Percentiles rank a stretch among this genome's conserved stretches.
These are phyloP conservation scores for Geopemphigus sp. DNA, from an alignment of 1,140 invertebrate species.

Conservation along the genomic window DNA sequence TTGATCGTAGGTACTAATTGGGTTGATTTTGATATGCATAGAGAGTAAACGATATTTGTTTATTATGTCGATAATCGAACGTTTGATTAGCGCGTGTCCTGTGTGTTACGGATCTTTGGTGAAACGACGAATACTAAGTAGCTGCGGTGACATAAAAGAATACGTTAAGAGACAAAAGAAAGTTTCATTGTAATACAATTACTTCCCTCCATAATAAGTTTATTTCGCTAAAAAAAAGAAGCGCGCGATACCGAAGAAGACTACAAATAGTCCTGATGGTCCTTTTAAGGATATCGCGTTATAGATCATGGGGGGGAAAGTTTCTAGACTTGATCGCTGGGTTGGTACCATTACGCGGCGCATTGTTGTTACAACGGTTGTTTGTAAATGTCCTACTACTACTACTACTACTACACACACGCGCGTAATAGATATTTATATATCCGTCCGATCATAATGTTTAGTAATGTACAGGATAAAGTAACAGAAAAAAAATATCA, in stretches of 20 bases:
- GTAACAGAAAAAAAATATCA: conserved; percentile 17
- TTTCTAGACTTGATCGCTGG: conserved; percentile 1
- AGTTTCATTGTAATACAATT: conserved; percentile 2
- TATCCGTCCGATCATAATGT: not conserved
- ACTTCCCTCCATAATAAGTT: not conserved
- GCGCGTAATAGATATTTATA: not conserved
- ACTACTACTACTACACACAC: not conserved
- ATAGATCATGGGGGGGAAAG: not conserved
- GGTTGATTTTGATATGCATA: too few species aligned
- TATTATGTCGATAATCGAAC: not conserved
- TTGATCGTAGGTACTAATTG: too few species aligned
- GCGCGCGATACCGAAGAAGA: not conserved
- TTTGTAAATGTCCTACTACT: not conserved
- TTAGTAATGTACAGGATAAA: not conserved
- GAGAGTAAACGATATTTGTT: too few species aligned
- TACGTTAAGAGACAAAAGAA: conserved; percentile 2
- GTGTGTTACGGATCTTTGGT: not conserved
- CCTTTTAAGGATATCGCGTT: not conserved
- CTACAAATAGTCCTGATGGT: not conserved
- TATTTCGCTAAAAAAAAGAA: not conserved
- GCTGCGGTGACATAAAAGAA: not conserved
- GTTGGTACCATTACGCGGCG: not conserved
- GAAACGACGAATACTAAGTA: conserved; percentile 26
- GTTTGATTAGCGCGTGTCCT: not conserved
- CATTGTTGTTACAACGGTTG: not conserved